Evolutionary conservation across 2,888 invertebrate genomes (phyloP).

Genomic region (Rhynchonema sp.): DNA sequence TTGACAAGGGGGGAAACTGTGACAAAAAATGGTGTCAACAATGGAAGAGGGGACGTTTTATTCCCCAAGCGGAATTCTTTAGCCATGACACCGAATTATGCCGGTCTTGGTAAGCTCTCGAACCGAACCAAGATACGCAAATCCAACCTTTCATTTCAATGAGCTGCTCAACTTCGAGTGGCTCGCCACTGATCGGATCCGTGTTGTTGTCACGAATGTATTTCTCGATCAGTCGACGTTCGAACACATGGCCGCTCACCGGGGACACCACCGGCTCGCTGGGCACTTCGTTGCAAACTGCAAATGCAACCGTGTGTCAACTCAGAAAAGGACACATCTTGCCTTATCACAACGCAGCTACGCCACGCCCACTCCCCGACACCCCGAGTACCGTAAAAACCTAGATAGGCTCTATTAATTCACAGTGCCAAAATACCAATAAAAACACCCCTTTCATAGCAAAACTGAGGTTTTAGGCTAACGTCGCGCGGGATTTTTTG

Average conservation of each 20-base stretch:
- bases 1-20: conserved; percentile 54
- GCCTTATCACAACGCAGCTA: too few species aligned
- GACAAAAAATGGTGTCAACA: neutral
- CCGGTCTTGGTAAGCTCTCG: neutral
- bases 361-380: too few species aligned
- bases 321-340: too few species aligned
- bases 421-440: too few species aligned
- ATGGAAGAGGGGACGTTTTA: too few species aligned
- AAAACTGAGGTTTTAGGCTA: too few species aligned
- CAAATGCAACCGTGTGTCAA: too few species aligned
- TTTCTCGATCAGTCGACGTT: conserved; percentile 81
- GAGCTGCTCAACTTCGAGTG: conserved; percentile 61
- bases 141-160: conserved; percentile 74
- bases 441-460: too few species aligned
- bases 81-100: neutral
- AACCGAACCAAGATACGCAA: neutral
- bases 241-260: conserved; percentile 84
- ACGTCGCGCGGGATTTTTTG: too few species aligned
- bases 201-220: conserved; percentile 85
- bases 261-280: conserved; percentile 91
- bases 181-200: conserved; percentile 83
- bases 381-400: too few species aligned
- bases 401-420: too few species aligned
- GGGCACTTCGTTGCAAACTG: conserved; percentile 90
- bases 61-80: too few species aligned